These are phyloP conservation scores for Eolophus roseicapilla DNA, from an alignment of 2,113 vertebrate genomes.

Conservation along the genomic window DNA sequence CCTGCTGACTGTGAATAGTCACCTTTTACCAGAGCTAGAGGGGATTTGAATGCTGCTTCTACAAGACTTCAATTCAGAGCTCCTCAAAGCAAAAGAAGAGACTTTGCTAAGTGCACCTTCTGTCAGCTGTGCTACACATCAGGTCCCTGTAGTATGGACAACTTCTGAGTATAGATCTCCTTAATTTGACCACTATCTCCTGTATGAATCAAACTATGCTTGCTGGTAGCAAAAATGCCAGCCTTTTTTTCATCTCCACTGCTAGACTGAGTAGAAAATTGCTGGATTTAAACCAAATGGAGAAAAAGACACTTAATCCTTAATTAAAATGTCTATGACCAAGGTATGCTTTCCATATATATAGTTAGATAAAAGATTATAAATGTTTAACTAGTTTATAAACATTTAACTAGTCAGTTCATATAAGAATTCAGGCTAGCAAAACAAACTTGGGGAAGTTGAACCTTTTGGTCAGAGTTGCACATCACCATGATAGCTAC, in stretches of 20 bases:
- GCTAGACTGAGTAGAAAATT: neutral
- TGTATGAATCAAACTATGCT: neutral
- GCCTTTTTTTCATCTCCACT: neutral
- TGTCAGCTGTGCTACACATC: neutral
- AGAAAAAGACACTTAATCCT: neutral
- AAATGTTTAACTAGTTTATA: neutral
- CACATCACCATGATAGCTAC: neutral
- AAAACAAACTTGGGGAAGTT: neutral
- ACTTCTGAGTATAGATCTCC: neutral
- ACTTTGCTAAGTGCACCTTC: neutral
- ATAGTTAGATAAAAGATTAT: neutral
- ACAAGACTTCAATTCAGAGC: neutral
- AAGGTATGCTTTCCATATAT: neutral
- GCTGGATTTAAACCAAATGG: neutral
- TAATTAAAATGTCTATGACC: neutral
- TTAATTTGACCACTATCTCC: neutral
- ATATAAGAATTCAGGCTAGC: neutral
- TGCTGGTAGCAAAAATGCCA: neutral
- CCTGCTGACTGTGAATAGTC: slow-evolving; percentile 49
- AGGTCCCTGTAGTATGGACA: neutral
- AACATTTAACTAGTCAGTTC: neutral
- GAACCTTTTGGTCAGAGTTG: neutral
- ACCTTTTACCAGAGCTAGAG: slow-evolving; percentile 22
- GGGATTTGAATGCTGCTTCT: slow-evolving; percentile 32
- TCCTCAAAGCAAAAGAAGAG: neutral